A percentile compares a stretch with the other conserved stretches of the same genome.
These are phyloP conservation scores for Bemisia tabaci DNA, from an alignment of 1,140 invertebrate species.

Conservation along the genomic window DNA sequence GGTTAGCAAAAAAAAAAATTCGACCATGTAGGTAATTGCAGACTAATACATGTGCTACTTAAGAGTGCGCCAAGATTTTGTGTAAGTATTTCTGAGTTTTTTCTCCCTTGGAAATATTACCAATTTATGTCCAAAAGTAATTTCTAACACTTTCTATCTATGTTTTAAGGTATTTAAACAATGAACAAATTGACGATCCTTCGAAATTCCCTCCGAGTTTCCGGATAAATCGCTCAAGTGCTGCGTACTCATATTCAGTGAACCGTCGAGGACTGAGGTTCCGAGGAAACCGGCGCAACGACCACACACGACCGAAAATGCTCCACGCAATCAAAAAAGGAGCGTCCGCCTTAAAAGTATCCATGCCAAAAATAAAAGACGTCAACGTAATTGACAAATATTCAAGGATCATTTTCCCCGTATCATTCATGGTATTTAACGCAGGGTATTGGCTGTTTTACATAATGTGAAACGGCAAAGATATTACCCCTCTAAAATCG, in stretches of 20 bases:
- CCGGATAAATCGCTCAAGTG: slow-evolving; percentile 45
- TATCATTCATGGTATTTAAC: slow-evolving; percentile 89
- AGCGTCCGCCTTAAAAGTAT: slow-evolving; percentile 60
- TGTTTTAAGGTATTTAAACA: slow-evolving; percentile 23
- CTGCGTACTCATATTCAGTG: slow-evolving; percentile 26
- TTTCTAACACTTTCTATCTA: too few species aligned
- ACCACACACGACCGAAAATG: slow-evolving; percentile 44
- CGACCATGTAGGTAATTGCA: too few species aligned
- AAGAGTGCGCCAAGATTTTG: too few species aligned
- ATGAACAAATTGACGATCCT: neutral
- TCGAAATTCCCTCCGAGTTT: slow-evolving; percentile 60
- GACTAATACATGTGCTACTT: too few species aligned
- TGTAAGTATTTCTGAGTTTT: too few species aligned
- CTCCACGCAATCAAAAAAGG: slow-evolving; percentile 61
- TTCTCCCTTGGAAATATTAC: too few species aligned
- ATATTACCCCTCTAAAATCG: too few species aligned
- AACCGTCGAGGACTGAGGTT: slow-evolving; percentile 37
- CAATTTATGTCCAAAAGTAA: too few species aligned
- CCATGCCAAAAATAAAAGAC: slow-evolving; percentile 87
- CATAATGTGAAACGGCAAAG: slow-evolving; percentile 36
- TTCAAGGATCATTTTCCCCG: slow-evolving; percentile 83
- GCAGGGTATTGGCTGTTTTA: slow-evolving; percentile 91
- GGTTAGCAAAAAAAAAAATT: too few species aligned
- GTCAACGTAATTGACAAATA: slow-evolving; percentile 97
- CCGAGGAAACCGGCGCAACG: slow-evolving; percentile 30